Conservation (phyloP, 2,888 invertebrate genomes). For the Teleogryllus oceanicus region DNA sequence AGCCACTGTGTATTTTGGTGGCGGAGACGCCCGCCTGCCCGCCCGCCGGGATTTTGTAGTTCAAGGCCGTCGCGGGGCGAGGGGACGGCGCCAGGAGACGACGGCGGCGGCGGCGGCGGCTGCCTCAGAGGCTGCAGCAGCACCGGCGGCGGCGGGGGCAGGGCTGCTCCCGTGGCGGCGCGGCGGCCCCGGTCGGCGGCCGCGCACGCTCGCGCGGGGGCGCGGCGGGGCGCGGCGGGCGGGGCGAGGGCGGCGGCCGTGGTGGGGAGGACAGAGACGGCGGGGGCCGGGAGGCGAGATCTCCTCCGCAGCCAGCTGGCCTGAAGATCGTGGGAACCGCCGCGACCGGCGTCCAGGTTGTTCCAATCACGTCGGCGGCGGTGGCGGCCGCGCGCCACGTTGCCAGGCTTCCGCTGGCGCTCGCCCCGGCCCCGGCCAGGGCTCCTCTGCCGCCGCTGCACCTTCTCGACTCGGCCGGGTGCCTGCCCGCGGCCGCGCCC, state of each 20-base stretch:
- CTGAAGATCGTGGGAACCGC: not conserved
- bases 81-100: not conserved
- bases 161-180: not conserved
- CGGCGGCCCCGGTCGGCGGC: not conserved
- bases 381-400: not conserved
- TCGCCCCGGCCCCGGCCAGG: too few species aligned
- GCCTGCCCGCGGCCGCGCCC: too few species aligned
- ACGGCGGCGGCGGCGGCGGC: constrained; percentile 19
- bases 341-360: not conserved
- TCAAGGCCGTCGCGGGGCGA: not conserved
- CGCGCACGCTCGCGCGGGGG: not conserved
- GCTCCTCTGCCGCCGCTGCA: too few species aligned
- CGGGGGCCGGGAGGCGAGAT: not conserved
- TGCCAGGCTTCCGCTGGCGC: not conserved
- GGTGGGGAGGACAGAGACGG: not conserved
- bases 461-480: too few species aligned
- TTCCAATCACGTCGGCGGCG: not conserved
- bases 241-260: not conserved
- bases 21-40: too few species aligned
- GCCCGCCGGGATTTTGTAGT: too few species aligned
- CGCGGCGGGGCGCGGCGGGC: not conserved
- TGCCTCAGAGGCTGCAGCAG: not conserved
- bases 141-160: not conserved
- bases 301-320: not conserved
- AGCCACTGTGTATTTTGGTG: too few species aligned